A percentile compares a stretch with the other conserved stretches of the same genome.
These are phyloP conservation scores for Barnardius zonarius DNA, from an alignment of 2,113 vertebrate species.

Conservation along the genomic window DNA sequence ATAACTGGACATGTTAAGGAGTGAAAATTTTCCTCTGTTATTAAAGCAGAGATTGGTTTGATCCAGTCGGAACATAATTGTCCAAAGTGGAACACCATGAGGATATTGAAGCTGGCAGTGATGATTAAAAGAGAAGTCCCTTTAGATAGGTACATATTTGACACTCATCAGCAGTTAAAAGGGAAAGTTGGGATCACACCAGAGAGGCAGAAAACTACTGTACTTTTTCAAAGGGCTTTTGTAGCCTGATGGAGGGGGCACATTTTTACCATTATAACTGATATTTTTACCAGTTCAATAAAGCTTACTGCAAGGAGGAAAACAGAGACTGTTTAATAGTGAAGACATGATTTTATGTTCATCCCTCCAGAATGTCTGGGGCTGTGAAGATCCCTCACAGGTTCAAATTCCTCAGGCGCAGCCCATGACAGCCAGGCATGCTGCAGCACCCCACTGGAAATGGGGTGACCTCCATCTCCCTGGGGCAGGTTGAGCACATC, in stretches of 20 bases:
- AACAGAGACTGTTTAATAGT: background rate
- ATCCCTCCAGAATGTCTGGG: background rate
- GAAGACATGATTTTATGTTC: background rate
- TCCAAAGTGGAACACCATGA: background rate
- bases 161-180: background rate
- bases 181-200: background rate
- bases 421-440: background rate
- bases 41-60: background rate
- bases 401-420: background rate
- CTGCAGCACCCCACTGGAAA: background rate
- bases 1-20: background rate
- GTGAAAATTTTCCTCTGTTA: background rate
- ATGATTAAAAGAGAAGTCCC: background rate
- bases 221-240: background rate
- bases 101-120: background rate
- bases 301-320: background rate
- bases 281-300: background rate
- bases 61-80: background rate
- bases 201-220: background rate
- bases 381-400: background rate
- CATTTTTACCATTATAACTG: background rate
- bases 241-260: background rate
- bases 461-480: rapidly evolving
- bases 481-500: background rate
- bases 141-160: background rate